phyloP scores from a whole-genome alignment of 2,113 vertebrate genomes.

The Symphodus melops region DNA sequence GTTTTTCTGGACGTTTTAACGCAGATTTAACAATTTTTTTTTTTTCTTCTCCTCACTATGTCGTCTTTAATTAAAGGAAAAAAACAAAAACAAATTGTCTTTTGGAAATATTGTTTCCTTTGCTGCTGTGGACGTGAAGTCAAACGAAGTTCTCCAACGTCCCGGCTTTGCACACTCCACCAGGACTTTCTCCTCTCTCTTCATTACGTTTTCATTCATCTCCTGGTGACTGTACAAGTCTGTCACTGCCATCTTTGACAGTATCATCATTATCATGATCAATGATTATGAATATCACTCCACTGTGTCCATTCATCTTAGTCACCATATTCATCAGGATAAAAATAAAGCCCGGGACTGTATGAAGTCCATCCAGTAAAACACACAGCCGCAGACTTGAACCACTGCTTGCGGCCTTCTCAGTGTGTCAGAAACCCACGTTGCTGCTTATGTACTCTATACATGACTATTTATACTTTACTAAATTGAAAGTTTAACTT shows the following conservation, averaged over 20 bases:
- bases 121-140: too few relatives aligned
- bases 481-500: slow-evolving; percentile 75
- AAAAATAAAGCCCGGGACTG: slow-evolving; percentile 66
- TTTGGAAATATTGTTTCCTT: neutral
- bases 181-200: slow-evolving; percentile 37
- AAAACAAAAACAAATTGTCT: too few relatives aligned
- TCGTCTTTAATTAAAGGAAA: too few relatives aligned
- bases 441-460: slow-evolving; percentile 41
- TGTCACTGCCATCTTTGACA: slow-evolving; percentile 79
- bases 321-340: slow-evolving; percentile 66
- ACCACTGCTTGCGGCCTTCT: slow-evolving; percentile 28
- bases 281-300: slow-evolving; percentile 79
- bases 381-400: slow-evolving; percentile 23
- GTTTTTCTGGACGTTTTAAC: too few relatives aligned
- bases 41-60: too few relatives aligned
- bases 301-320: slow-evolving; percentile 66
- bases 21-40: too few relatives aligned
- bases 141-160: slow-evolving; percentile 5
- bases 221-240: slow-evolving; percentile 64
- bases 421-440: slow-evolving; percentile 55
- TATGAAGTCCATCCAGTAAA: slow-evolving; percentile 27
- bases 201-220: slow-evolving; percentile 76
- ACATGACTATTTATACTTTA: slow-evolving; percentile 74
- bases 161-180: neutral
- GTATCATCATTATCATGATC: slow-evolving; percentile 79